These are phyloP conservation scores for Bruchidius siliquastri DNA, from an alignment of 2,888 invertebrate species.

Conservation along the genomic window DNA sequence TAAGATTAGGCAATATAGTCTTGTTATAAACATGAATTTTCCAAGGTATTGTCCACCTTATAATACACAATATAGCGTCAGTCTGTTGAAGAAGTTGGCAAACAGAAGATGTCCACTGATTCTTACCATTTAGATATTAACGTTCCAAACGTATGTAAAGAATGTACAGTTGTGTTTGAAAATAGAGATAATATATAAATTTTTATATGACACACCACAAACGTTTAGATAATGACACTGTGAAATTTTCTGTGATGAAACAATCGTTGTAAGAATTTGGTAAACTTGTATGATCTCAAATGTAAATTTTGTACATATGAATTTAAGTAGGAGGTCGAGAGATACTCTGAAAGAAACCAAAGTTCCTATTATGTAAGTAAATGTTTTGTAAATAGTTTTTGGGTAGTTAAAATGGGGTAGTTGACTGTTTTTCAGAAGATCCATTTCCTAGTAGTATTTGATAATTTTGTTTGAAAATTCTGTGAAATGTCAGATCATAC, in stretches of 20 bases:
- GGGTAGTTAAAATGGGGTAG: constrained; percentile 15
- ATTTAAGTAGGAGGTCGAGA: constrained; percentile 35
- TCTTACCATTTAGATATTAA: neutral
- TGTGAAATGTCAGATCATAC: too few species aligned
- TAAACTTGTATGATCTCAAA: constrained; percentile 14
- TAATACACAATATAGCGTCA: too few species aligned
- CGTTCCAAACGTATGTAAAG: neutral
- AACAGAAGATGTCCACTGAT: neutral
- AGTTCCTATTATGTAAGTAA: constrained; percentile 50
- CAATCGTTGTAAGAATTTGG: neutral
- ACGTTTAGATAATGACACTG: neutral
- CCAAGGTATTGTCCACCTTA: too few species aligned
- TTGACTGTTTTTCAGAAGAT: too few species aligned
- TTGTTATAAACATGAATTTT: too few species aligned
- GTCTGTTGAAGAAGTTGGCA: neutral
- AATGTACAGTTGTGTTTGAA: neutral
- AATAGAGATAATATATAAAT: neutral
- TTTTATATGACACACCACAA: neutral
- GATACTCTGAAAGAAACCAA: constrained; percentile 57
- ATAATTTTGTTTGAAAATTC: too few species aligned
- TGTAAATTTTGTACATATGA: constrained; percentile 18
- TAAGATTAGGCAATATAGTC: too few species aligned
- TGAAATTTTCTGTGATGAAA: neutral
- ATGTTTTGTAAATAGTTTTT: constrained; percentile 18
- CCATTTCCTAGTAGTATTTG: too few species aligned